A percentile compares a stretch with the other conserved stretches of the same genome.
These are phyloP conservation scores for Hemichromis elongatus DNA, from an alignment of 2,113 vertebrate genomes.

Conservation along the genomic window DNA sequence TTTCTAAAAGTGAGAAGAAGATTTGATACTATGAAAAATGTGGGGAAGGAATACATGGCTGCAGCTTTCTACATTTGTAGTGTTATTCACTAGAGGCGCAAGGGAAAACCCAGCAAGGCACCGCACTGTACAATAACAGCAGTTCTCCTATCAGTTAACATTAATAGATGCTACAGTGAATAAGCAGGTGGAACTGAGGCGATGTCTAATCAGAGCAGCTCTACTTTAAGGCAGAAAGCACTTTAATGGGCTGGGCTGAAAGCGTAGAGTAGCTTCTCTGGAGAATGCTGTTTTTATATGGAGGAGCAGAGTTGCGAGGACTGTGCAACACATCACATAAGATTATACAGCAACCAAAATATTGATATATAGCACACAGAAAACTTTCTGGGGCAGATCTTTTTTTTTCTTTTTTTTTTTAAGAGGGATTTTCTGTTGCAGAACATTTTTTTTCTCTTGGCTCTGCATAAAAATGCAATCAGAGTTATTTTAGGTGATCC, in stretches of 20 bases:
- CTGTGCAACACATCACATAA: not conserved
- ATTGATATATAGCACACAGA: not conserved
- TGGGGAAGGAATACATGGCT: not conserved
- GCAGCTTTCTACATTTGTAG: not conserved
- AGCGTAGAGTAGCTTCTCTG: not conserved
- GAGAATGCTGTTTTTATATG: not conserved
- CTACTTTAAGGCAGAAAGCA: not conserved
- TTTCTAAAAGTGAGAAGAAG: not conserved
- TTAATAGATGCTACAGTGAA: not conserved
- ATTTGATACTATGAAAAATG: not conserved
- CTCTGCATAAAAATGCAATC: not conserved
- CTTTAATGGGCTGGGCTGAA: not conserved
- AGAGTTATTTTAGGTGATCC: not conserved
- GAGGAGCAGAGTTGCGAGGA: not conserved
- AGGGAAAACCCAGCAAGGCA: not conserved
- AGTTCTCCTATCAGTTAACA: not conserved
- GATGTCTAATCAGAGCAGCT: not conserved
- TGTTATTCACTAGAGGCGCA: not conserved
- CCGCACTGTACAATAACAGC: not conserved
- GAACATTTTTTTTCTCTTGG: not conserved
- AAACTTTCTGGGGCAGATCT: not conserved
- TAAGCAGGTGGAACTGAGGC: not conserved
- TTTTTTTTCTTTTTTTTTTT: not conserved
- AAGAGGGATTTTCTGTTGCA: not conserved
- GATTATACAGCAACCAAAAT: not conserved